Percentiles rank a stretch among this genome's conserved stretches.
These are phyloP conservation scores for Scomber colias DNA, from an alignment of 2,113 vertebrate species.

Conservation along the genomic window DNA sequence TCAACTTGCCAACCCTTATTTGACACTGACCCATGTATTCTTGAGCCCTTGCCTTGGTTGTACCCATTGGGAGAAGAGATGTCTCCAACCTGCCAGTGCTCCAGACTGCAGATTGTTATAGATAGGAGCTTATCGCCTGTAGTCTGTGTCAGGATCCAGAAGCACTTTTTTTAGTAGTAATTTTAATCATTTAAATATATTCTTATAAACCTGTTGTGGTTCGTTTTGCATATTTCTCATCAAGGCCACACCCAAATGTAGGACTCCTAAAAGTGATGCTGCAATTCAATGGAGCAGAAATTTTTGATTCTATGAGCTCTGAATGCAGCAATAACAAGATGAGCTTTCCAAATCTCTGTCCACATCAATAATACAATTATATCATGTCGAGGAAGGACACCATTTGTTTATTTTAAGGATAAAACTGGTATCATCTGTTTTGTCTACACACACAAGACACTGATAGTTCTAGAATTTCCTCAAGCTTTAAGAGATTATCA, in stretches of 20 bases:
- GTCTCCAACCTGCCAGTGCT: not conserved
- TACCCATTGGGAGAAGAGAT: too few relatives aligned
- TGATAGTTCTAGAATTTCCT: too few relatives aligned
- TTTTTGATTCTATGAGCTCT: not conserved
- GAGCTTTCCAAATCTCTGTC: not conserved
- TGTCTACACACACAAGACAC: not conserved
- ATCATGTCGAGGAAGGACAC: too few relatives aligned
- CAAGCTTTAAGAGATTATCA: not conserved
- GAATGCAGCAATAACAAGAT: not conserved
- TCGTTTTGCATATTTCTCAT: conserved; percentile 16
- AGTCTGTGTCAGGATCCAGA: not conserved
- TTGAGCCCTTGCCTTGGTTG: too few relatives aligned
- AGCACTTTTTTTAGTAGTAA: too few relatives aligned
- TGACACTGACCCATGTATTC: not conserved
- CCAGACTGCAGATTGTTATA: conserved; percentile 11
- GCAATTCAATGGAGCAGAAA: not conserved
- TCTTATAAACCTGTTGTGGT: not conserved
- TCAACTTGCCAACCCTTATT: too few relatives aligned
- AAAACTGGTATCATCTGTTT: not conserved
- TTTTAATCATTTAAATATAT: not conserved
- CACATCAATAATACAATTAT: too few relatives aligned
- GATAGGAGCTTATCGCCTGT: conserved; percentile 35
- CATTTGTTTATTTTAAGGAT: not conserved
- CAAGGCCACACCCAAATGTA: conserved; percentile 26
- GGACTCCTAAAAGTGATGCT: not conserved